Conservation (phyloP, 2,797 vertebrate genomes). For the Xiphorhynchus erythropygius region DNA sequence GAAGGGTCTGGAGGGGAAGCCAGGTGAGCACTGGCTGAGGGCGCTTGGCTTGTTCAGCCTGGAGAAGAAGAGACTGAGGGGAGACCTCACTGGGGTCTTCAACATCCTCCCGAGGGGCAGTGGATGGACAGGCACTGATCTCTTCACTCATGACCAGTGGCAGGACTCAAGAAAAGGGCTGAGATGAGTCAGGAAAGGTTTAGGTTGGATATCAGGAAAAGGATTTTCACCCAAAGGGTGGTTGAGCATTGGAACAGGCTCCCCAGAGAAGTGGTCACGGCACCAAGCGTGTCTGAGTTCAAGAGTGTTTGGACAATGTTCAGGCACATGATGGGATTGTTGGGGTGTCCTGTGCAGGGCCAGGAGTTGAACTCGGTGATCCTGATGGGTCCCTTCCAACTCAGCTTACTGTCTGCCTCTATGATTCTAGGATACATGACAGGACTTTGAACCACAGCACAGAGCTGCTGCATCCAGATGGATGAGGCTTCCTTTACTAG, state of each 20-base stretch:
- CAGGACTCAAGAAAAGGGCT: not conserved
- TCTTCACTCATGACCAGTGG: not conserved
- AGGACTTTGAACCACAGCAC: conserved; percentile 37
- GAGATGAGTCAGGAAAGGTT: not conserved
- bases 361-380: not conserved
- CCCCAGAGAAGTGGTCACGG: not conserved
- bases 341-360: not conserved
- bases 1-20: not conserved
- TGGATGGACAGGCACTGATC: not conserved
- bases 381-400: not conserved
- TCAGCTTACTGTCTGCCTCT: not conserved
- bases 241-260: not conserved
- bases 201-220: not conserved
- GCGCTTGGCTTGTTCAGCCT: not conserved
- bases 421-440: not conserved
- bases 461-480: not conserved
- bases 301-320: not conserved
- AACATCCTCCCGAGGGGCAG: not conserved
- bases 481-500: not conserved
- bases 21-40: not conserved
- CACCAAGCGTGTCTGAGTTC: not conserved
- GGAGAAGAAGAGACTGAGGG: not conserved
- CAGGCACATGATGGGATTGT: not conserved
- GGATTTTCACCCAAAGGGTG: not conserved
- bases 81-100: not conserved